A percentile compares a stretch with the other conserved stretches of the same genome.
Conservation (phyloP, 2,888 invertebrate species). For the Scaptomyza parva region DNA sequence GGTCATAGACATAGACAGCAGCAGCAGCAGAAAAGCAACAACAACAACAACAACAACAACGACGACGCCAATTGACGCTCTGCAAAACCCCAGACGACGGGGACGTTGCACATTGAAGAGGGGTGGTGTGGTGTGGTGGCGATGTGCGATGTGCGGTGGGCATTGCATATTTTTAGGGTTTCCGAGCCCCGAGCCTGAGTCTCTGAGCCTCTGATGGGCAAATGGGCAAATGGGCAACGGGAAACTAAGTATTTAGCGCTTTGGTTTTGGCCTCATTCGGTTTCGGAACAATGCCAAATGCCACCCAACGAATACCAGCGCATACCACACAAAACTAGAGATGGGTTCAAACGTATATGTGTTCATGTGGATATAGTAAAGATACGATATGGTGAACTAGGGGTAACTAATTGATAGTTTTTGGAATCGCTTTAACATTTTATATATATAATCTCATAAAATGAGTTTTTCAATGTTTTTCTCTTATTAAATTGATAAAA, state of each 20-base stretch:
- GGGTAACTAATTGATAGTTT: too few relatives aligned
- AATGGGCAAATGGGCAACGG: slow-evolving; percentile 55
- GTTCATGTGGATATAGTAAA: not conserved
- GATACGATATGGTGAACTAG: not conserved
- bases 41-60: slow-evolving; percentile 13
- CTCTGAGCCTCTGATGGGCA: too few relatives aligned
- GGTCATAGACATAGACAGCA: slow-evolving; percentile 22
- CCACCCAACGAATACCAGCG: not conserved
- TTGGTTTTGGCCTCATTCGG: slow-evolving; percentile 34
- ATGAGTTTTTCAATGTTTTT: not conserved
- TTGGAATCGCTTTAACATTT: too few relatives aligned
- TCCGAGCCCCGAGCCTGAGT: too few relatives aligned
- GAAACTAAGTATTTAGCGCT: slow-evolving; percentile 69
- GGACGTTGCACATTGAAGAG: slow-evolving; percentile 20
- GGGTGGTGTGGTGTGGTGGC: not conserved
- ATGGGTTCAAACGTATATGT: slow-evolving; percentile 4
- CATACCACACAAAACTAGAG: slow-evolving; percentile 4
- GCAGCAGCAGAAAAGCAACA: slow-evolving; percentile 14
- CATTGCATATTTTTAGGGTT: slow-evolving; percentile 75
- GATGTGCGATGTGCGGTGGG: not conserved
- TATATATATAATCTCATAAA: too few relatives aligned
- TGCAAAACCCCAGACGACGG: slow-evolving; percentile 37
- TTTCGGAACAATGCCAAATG: not conserved
- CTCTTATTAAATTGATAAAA: too few relatives aligned
- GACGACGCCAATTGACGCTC: slow-evolving; percentile 45